phyloP scores from a whole-genome alignment of 1,140 invertebrate genomes.

The Archivesica marissinica region DNA sequence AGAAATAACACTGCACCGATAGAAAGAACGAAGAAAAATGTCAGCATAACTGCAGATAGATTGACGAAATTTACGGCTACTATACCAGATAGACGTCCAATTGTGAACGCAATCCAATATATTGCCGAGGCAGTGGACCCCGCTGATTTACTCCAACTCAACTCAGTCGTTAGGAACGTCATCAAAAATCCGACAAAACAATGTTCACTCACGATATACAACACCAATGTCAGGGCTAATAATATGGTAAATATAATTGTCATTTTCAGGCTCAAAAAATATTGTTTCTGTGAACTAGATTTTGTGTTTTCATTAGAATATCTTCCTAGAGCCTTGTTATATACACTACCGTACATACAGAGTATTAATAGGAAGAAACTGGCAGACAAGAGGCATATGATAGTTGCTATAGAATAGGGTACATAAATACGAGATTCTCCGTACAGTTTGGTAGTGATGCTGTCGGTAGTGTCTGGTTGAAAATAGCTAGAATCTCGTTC shows the following conservation, averaged over 20 bases:
- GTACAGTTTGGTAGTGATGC: not conserved
- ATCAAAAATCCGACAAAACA: constrained; percentile 41
- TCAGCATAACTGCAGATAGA: constrained; percentile 1
- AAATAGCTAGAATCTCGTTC: too few species aligned
- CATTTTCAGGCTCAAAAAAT: constrained; percentile 20
- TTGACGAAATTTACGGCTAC: constrained; percentile 12
- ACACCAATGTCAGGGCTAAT: constrained; percentile 9
- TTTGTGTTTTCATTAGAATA: not conserved
- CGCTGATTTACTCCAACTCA: constrained; percentile 16
- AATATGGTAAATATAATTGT: constrained; percentile 42
- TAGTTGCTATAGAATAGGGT: constrained; percentile 4
- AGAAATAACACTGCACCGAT: constrained; percentile 13
- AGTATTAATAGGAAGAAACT: not conserved
- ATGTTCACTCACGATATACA: constrained; percentile 43
- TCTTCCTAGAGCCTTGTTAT: not conserved
- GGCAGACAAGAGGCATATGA: not conserved
- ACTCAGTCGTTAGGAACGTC: constrained; percentile 30
- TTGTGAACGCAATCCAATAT: constrained; percentile 44
- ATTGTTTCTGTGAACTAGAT: not conserved
- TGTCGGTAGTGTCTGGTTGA: too few species aligned
- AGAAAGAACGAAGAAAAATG: constrained; percentile 15
- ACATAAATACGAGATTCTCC: constrained; percentile 5
- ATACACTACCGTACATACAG: constrained; percentile 27
- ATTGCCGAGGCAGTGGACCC: constrained; percentile 11
- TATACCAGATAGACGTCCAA: constrained; percentile 48